phyloP scores from a whole-genome alignment of 2,797 vertebrate species.

The Cossypha heuglini region DNA sequence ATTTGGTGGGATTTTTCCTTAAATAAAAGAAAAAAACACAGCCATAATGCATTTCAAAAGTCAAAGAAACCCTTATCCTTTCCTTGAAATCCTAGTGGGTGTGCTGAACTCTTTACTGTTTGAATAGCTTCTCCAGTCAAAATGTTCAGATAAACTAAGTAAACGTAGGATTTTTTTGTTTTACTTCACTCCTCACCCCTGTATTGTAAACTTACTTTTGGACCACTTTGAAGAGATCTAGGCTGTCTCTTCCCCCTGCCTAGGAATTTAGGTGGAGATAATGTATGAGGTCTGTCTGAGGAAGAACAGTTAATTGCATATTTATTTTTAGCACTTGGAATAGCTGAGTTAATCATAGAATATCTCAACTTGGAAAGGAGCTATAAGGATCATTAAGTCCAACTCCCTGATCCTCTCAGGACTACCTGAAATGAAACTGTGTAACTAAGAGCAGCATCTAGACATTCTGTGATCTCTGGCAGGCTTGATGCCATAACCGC shows the following conservation, averaged over 20 bases:
- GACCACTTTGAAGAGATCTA: background rate
- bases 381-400: background rate
- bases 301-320: background rate
- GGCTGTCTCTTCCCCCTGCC: background rate
- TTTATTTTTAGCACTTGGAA: background rate
- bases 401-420: background rate
- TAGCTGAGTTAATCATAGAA: background rate
- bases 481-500: background rate
- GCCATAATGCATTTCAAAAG: background rate
- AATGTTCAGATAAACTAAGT: background rate
- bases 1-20: accelerated
- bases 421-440: background rate
- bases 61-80: background rate
- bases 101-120: background rate
- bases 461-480: background rate
- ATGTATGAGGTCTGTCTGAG: background rate
- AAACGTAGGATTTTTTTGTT: background rate
- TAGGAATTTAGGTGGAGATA: background rate
- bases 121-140: background rate
- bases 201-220: background rate
- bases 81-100: background rate
- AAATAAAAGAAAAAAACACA: background rate
- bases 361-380: background rate
- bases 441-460: background rate
- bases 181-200: accelerated